A percentile compares a stretch with the other conserved stretches of the same genome.
phyloP scores from a whole-genome alignment of 2,113 vertebrate genomes.

The Cercopithecus mona region DNA sequence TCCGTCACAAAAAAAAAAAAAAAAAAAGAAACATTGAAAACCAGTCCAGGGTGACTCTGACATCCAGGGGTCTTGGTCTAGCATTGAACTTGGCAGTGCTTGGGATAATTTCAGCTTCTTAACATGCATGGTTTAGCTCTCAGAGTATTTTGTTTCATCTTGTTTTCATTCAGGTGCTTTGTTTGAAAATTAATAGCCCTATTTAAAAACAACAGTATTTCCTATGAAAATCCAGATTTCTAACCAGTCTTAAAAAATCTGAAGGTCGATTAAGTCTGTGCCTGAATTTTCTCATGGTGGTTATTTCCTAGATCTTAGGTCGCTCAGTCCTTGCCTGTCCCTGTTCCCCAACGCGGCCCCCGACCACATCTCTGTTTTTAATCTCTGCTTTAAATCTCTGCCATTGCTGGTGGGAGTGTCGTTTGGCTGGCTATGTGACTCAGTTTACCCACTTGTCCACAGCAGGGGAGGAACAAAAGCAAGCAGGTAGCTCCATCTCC shows the following conservation, averaged over 20 bases:
- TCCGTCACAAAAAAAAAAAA: too few relatives aligned
- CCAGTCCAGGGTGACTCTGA: not conserved
- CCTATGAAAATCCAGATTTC: not conserved
- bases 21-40: not conserved
- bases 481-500: not conserved
- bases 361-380: fast-evolving
- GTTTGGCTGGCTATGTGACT: not conserved
- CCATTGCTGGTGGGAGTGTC: too few relatives aligned
- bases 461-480: not conserved
- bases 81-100: fast-evolving
- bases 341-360: not conserved
- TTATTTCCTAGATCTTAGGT: not conserved
- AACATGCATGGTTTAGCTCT: not conserved
- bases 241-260: not conserved
- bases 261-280: not conserved
- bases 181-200: not conserved
- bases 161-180: not conserved
- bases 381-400: not conserved
- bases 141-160: not conserved
- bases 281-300: not conserved
- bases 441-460: not conserved
- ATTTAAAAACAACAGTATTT: not conserved
- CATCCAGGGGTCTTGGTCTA: not conserved
- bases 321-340: fast-evolving
- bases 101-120: not conserved